phyloP scores from a whole-genome alignment of 2,113 vertebrate genomes.

The Neodontobutis hainanensis region DNA sequence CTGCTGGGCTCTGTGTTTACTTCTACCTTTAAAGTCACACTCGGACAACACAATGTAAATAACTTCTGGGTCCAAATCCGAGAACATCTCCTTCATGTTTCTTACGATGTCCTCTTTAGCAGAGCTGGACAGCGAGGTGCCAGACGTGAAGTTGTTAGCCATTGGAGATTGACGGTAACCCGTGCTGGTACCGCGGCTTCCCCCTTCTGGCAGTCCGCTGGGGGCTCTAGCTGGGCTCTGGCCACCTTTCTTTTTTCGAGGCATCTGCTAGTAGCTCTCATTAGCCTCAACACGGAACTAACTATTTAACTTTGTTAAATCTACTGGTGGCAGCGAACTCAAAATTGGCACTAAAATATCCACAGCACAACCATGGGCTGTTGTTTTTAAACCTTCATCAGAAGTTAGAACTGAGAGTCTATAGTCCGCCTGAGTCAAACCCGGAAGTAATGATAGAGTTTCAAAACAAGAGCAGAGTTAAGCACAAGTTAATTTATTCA shows the following conservation, averaged over 20 bases:
- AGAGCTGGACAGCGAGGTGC: constrained; percentile 10
- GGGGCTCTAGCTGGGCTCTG: constrained; percentile 79
- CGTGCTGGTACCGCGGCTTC: constrained; percentile 20
- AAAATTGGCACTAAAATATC: constrained; percentile 22
- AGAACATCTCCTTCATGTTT: constrained; percentile 93
- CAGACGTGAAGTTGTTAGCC: constrained; percentile 37
- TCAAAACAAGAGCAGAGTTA: constrained; percentile 55
- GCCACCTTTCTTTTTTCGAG: constrained; percentile 86
- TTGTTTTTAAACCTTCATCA: background rate
- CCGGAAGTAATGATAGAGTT: constrained; percentile 17
- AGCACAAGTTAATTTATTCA: too few relatives aligned
- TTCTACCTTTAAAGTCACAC: constrained; percentile 93
- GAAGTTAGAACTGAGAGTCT: background rate
- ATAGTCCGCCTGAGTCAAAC: too few relatives aligned
- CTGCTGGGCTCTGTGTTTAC: constrained; percentile 11
- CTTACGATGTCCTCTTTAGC: constrained; percentile 82
- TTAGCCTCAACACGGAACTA: constrained; percentile 41
- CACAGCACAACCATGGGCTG: constrained; percentile 1
- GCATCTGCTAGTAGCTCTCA: constrained; percentile 79
- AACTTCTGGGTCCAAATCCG: constrained; percentile 90
- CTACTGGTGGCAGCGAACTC: background rate
- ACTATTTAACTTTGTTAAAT: constrained; percentile 17
- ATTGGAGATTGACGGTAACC: constrained; percentile 15
- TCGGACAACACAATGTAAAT: constrained; percentile 94
- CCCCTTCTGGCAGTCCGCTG: constrained; percentile 68